These are phyloP conservation scores for Sinocyclocheilus anophthalmus DNA, from an alignment of 2,113 vertebrate genomes.

Conservation along the genomic window DNA sequence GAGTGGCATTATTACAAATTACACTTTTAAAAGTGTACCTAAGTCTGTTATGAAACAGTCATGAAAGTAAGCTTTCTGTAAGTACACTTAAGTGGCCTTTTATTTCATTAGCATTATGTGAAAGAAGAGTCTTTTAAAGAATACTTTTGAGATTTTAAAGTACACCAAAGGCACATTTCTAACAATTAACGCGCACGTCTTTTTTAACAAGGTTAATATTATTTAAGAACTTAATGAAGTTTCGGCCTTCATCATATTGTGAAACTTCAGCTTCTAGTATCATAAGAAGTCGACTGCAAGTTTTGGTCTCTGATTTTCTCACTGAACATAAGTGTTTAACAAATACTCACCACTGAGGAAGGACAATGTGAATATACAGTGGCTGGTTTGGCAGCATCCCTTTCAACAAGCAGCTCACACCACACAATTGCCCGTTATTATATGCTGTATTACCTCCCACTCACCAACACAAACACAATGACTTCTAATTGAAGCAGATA, in stretches of 20 bases:
- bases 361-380: conserved; percentile 28
- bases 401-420: conserved; percentile 49
- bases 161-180: background rate
- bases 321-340: conserved; percentile 19
- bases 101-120: too few relatives aligned
- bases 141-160: too few relatives aligned
- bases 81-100: background rate
- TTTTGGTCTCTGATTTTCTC: background rate
- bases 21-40: too few relatives aligned
- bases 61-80: background rate
- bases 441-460: conserved; percentile 43
- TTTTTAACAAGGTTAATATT: background rate
- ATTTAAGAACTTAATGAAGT: background rate
- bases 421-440: conserved; percentile 52
- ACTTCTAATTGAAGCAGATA: conserved; percentile 56
- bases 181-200: background rate
- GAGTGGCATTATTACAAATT: too few relatives aligned
- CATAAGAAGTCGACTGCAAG: background rate
- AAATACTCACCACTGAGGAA: conserved; percentile 10
- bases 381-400: conserved; percentile 5
- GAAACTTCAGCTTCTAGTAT: background rate
- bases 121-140: background rate
- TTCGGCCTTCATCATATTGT: background rate
- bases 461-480: conserved; percentile 43
- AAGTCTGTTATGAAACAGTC: too few relatives aligned